Conservation (phyloP, 1,140 invertebrate species). For the Arctopsyche grandis region DNA sequence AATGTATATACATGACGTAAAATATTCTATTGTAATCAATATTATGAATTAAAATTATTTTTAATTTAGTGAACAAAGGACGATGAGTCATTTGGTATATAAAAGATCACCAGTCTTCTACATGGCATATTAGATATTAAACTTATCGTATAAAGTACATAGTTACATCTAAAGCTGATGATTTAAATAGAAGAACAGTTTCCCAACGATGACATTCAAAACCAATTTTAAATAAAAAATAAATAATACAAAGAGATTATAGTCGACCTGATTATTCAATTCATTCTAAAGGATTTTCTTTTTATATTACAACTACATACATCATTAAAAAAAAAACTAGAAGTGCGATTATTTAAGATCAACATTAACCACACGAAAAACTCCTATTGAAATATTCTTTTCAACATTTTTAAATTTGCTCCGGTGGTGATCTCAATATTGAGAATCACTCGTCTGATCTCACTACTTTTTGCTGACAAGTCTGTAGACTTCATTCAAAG, state of each 20-base stretch:
- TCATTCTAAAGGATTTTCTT: background rate
- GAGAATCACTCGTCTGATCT: background rate
- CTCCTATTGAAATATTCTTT: too few species aligned
- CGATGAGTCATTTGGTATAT: constrained; percentile 43
- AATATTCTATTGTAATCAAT: background rate
- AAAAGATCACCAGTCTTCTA: constrained; percentile 49
- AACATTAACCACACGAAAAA: too few species aligned
- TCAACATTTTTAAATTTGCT: too few species aligned
- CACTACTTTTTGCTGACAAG: constrained; percentile 55
- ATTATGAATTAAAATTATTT: constrained; percentile 1
- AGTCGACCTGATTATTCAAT: background rate
- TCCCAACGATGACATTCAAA: too few species aligned
- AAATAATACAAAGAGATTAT: background rate
- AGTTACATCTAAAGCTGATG: background rate
- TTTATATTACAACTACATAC: constrained; percentile 6
- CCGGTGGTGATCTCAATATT: too few species aligned
- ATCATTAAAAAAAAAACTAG: too few species aligned
- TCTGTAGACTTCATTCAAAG: constrained; percentile 67
- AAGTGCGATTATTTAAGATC: too few species aligned
- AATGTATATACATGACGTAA: too few species aligned
- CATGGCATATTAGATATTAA: constrained; percentile 45
- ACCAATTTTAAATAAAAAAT: background rate
- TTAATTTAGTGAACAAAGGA: constrained; percentile 34
- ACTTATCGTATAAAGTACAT: background rate
- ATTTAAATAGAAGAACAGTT: background rate